phyloP scores from a whole-genome alignment of 1,140 invertebrate genomes.

The Idris sp. region DNA sequence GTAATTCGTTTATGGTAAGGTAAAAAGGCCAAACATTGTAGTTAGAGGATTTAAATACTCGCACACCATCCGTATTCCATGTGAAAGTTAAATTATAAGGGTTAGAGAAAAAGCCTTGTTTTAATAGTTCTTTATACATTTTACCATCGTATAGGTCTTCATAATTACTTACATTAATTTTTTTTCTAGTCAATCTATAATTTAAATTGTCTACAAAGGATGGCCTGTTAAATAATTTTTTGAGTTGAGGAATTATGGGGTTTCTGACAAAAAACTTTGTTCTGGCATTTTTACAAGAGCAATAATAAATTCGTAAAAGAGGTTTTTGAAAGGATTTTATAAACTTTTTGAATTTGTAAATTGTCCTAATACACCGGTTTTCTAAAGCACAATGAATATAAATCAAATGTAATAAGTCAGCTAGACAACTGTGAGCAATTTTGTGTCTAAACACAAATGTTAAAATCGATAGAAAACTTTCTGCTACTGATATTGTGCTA shows the following conservation, averaged over 20 bases:
- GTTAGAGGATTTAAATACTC: background rate
- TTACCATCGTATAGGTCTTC: background rate
- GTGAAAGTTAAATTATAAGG: background rate
- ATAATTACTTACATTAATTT: background rate
- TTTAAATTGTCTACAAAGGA: background rate
- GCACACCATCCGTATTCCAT: slow-evolving; percentile 1
- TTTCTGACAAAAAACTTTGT: background rate
- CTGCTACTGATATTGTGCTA: too few relatives aligned
- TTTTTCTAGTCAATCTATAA: background rate
- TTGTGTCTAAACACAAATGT: too few relatives aligned
- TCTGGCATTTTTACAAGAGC: background rate
- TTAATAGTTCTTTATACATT: background rate
- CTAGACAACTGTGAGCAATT: too few relatives aligned
- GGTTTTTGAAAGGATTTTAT: too few relatives aligned
- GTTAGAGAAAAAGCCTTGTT: background rate
- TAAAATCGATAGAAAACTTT: too few relatives aligned
- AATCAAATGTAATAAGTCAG: too few relatives aligned
- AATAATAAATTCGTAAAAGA: too few relatives aligned
- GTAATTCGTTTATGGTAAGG: background rate
- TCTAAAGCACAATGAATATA: too few relatives aligned
- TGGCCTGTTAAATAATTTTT: background rate
- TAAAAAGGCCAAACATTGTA: background rate
- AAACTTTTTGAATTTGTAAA: too few relatives aligned
- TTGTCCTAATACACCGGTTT: too few relatives aligned
- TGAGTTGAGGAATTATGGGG: background rate